Base-by-base conservation (phyloP, 1,140 invertebrate genomes). In the Dinothrombium tinctorium region DNA sequence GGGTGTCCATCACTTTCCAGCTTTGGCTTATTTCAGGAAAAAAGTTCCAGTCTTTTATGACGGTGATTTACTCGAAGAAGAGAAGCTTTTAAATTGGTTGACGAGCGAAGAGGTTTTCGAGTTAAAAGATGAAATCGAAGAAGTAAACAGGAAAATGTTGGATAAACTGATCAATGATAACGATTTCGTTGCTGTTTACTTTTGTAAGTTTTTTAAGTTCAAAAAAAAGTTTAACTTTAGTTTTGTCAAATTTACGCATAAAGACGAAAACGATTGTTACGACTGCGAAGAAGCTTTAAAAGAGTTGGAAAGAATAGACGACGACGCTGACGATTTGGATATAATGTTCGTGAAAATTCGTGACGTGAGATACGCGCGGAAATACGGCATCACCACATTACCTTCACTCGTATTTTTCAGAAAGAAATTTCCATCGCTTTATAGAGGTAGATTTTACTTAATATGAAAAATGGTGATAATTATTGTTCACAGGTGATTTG, bases 301-400 rank as follows among this genome's bases (percentile, higher is more conserved):
- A 48, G 81, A 76, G 53, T 54, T 92, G 28, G 84, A 92, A 57
- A 80, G 76, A 33, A 87, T 90, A 45, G 84, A 92, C 52, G 76
- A 74, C 46, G 82, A 89, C 61, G 84, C 80, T 0, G 83, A 89
- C 51, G 81, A 83, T 60, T 67, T 92, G 50, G 82, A 89, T 50
- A 89, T 92, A 37, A 86, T 82, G 2, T 86, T 92, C 59, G 81
- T 90, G 0, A 87, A 89, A 60, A 89, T 92, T 72, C 72, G 75
- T 20, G 84, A 92, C 58, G 66, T 76, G 1, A 67, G 81, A 33
- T 89, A 89, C 56, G 83, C 83, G 8, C 67, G 80, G 36, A 89
- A 89, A 59, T 90, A 82, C 75, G 84, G 84, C n/a, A 82, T 92
- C 7, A 81, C 74, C 2, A 81, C 82, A 59, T 59, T 87, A 44